phyloP scores from a whole-genome alignment of 2,797 vertebrate species.

The Leucoraja ocellata region DNA sequence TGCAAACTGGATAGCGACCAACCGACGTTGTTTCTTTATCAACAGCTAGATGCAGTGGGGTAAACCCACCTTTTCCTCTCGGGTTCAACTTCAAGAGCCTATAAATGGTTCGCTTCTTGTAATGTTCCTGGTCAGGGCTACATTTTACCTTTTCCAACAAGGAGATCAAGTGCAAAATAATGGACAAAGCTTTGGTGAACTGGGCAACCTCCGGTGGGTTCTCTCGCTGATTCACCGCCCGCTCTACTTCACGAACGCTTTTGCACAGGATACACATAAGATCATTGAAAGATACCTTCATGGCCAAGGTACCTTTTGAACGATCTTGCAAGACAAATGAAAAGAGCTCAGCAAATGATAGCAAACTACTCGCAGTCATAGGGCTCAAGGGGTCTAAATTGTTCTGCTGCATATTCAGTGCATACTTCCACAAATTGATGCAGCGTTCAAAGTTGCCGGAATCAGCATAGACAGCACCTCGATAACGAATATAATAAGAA shows the following conservation, averaged over 20 bases:
- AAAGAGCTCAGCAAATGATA: conserved; percentile 92
- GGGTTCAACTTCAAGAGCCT: conserved; percentile 83
- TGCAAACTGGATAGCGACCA: conserved; percentile 84
- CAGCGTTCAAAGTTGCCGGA: conserved; percentile 91
- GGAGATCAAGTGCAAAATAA: conserved; percentile 87
- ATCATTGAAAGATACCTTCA: conserved; percentile 79
- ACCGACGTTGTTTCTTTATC: conserved; percentile 86
- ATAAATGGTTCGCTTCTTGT: conserved; percentile 85
- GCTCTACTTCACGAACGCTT: conserved; percentile 84
- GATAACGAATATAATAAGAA: conserved; percentile 91
- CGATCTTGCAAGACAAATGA: conserved; percentile 91
- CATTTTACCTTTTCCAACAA: conserved; percentile 86
- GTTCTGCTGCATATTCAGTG: conserved; percentile 91
- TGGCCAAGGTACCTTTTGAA: conserved; percentile 75
- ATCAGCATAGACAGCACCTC: conserved; percentile 87
- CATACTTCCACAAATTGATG: conserved; percentile 90
- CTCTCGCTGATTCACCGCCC: conserved; percentile 75
- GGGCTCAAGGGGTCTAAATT: conserved; percentile 91
- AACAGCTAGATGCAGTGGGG: conserved; percentile 85
- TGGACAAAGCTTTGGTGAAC: conserved; percentile 85
- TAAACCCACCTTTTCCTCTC: conserved; percentile 73
- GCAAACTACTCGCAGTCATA: conserved; percentile 91
- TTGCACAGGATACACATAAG: conserved; percentile 85
- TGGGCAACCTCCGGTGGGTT: conserved; percentile 73
- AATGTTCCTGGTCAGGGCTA: conserved; percentile 75